These are phyloP conservation scores for Himalopsyche anomala DNA, from an alignment of 2,888 invertebrate genomes.

Conservation along the genomic window DNA sequence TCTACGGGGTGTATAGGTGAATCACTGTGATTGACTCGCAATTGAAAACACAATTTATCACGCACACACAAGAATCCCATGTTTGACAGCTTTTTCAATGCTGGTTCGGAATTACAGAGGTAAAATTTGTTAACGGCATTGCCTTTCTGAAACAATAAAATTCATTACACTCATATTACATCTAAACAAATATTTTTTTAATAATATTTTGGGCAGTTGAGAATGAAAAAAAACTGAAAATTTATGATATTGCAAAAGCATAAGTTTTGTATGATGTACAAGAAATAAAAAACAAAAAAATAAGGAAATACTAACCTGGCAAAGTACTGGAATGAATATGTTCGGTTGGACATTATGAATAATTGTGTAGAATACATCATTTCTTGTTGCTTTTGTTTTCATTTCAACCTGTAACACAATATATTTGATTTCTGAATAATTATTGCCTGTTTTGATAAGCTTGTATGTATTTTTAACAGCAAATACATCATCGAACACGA, in stretches of 20 bases:
- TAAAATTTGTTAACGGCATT: background rate
- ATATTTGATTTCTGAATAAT: no score
- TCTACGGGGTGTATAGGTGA: conserved; percentile 44
- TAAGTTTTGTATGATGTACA: no score
- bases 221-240: no score
- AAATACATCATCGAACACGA: no score
- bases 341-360: background rate
- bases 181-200: no score
- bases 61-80: background rate
- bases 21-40: conserved; percentile 52
- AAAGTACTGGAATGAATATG: background rate
- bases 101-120: conserved; percentile 8
- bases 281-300: no score
- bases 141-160: background rate
- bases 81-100: background rate
- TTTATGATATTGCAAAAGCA: no score
- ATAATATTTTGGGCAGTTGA: no score
- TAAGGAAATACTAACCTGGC: background rate
- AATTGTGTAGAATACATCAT: background rate
- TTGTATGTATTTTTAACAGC: no score
- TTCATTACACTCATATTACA: background rate
- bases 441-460: no score
- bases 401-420: conserved; percentile 13
- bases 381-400: background rate
- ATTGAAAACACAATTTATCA: conserved; percentile 22